A percentile compares a stretch with the other conserved stretches of the same genome.
Conservation (phyloP, 2,113 vertebrate genomes). For the Cinclus cinclus region DNA sequence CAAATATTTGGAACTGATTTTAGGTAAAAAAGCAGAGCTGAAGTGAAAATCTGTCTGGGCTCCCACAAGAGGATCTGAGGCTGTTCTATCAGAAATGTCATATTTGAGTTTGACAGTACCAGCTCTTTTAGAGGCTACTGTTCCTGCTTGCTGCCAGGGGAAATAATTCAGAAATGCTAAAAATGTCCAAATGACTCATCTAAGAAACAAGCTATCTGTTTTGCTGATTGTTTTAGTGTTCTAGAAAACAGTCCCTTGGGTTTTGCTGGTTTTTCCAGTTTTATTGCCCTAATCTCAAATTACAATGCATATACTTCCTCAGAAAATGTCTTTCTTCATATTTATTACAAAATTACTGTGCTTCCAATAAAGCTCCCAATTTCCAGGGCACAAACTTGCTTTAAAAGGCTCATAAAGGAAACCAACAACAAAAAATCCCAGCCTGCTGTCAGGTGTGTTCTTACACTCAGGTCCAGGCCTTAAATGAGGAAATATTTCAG, state of each 20-base stretch:
- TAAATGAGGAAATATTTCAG: neutral
- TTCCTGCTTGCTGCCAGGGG: neutral
- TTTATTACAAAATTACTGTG: neutral
- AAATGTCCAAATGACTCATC: neutral
- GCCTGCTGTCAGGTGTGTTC: neutral
- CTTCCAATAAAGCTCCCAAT: neutral
- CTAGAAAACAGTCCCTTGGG: neutral
- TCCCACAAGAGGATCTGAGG: neutral
- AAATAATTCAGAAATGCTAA: neutral
- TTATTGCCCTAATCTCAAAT: neutral
- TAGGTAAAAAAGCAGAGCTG: neutral
- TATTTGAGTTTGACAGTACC: neutral
- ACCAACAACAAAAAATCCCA: neutral
- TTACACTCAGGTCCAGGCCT: neutral
- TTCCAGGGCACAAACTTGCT: neutral
- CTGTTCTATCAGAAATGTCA: neutral
- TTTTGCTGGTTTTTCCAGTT: neutral
- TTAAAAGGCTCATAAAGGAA: neutral
- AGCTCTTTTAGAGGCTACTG: neutral
- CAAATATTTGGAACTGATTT: neutral
- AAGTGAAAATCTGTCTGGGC: neutral
- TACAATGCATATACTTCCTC: neutral
- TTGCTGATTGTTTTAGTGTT: neutral
- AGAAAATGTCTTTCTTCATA: neutral
- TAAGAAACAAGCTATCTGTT: neutral